These are phyloP conservation scores for Ammodytes marinus DNA, from an alignment of 2,113 vertebrate genomes.

Conservation along the genomic window DNA sequence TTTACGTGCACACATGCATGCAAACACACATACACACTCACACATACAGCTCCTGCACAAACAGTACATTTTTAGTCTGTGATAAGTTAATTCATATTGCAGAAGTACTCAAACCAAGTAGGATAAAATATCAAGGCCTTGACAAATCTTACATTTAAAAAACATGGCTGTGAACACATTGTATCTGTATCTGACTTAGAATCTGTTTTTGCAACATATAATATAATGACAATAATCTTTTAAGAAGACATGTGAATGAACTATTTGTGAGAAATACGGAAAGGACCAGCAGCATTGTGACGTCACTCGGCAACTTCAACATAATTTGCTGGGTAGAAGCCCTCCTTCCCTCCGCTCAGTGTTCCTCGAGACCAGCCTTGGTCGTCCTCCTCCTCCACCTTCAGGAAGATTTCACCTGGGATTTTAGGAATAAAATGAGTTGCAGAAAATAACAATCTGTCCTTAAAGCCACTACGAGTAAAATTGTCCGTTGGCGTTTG, in stretches of 20 bases:
- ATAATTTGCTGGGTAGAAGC: slow-evolving; percentile 90
- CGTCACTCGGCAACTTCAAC: slow-evolving; percentile 79
- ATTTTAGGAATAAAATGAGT: neutral
- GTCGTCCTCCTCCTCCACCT: slow-evolving; percentile 89
- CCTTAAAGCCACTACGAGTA: no score
- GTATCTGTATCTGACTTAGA: slow-evolving; percentile 17
- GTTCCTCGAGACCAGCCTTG: slow-evolving; percentile 90
- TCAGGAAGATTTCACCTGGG: slow-evolving; percentile 87
- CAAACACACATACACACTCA: slow-evolving; percentile 35
- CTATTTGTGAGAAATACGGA: slow-evolving; percentile 36
- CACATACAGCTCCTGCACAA: slow-evolving; percentile 29
- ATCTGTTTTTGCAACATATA: slow-evolving; percentile 32
- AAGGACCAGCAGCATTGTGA: slow-evolving; percentile 32
- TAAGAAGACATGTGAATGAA: neutral
- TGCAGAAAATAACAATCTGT: neutral
- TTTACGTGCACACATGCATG: slow-evolving; percentile 42
- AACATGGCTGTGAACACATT: slow-evolving; percentile 27
- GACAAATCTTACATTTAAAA: slow-evolving; percentile 25
- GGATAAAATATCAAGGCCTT: slow-evolving; percentile 54
- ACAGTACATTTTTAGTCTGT: slow-evolving; percentile 37
- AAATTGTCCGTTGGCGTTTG: no score
- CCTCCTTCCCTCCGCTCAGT: slow-evolving; percentile 84
- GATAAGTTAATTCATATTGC: slow-evolving; percentile 55
- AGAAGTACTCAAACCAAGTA: slow-evolving; percentile 43
- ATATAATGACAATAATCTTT: slow-evolving; percentile 12